A percentile compares a stretch with the other conserved stretches of the same genome.
Evolutionary conservation across 2,888 invertebrate species (phyloP).

Genomic region (Polydesmus complanatus): DNA sequence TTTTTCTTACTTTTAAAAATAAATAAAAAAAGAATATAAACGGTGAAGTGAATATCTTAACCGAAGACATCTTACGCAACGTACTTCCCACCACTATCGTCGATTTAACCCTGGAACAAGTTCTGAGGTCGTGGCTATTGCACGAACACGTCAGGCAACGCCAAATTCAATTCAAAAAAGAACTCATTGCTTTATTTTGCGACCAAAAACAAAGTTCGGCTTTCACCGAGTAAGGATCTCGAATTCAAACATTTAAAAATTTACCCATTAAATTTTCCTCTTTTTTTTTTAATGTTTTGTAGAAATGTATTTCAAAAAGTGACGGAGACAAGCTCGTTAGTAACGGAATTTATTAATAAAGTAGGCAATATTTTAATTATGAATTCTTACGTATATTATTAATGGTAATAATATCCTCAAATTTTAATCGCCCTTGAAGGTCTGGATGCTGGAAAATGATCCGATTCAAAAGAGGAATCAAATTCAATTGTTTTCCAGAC

Average conservation of each 20-base stretch:
- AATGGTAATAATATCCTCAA: neutral
- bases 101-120: slow-evolving; percentile 10
- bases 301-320: slow-evolving; percentile 1
- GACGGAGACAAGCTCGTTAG: neutral
- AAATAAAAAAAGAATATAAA: slow-evolving; percentile 2
- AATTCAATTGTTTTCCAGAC: slow-evolving; percentile 1
- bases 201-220: neutral
- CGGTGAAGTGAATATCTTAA: slow-evolving; percentile 12
- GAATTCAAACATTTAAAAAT: neutral
- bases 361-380: neutral
- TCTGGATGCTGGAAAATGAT: slow-evolving; percentile 8
- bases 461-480: neutral
- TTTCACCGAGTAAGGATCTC: neutral
- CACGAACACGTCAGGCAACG: slow-evolving; percentile 10
- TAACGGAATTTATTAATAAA: neutral
- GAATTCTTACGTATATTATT: neutral
- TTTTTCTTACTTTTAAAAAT: neutral
- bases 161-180: slow-evolving; percentile 5
- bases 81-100: slow-evolving; percentile 14
- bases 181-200: neutral
- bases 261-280: neutral
- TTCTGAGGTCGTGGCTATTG: slow-evolving; percentile 11
- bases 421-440: neutral
- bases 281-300: neutral
- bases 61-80: slow-evolving; percentile 12